phyloP scores from a whole-genome alignment of 2,888 invertebrate species.

The Isoperla grammatica region DNA sequence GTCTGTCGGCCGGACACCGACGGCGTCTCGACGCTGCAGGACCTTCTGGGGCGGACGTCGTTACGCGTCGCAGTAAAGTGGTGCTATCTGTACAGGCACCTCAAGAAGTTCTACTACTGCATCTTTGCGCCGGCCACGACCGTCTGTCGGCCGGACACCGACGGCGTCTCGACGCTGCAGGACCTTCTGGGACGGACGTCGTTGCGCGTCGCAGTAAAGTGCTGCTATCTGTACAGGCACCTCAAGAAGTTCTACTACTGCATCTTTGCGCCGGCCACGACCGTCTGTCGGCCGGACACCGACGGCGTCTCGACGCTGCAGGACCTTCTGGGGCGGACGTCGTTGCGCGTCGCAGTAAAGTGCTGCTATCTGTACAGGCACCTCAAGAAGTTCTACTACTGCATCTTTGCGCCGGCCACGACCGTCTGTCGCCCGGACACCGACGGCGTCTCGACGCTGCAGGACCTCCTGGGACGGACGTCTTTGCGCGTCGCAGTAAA shows the following conservation, averaged over 20 bases:
- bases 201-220: conserved; percentile 53
- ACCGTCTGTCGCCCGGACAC: conserved; percentile 54
- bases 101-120: conserved; percentile 58
- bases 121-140: conserved; percentile 53
- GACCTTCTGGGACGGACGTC: conserved; percentile 54
- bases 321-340: conserved; percentile 53
- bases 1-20: conserved; percentile 58
- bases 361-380: no score
- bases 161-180: conserved; percentile 57
- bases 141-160: conserved; percentile 55
- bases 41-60: conserved; percentile 53
- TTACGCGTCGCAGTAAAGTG: conserved; percentile 55
- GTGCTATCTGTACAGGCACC: no score
- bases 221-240: no score
- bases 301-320: conserved; percentile 59
- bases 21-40: conserved; percentile 55
- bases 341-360: conserved; percentile 54
- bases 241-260: conserved; percentile 60
- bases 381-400: conserved; percentile 58
- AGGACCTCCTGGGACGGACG: conserved; percentile 53
- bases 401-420: conserved; percentile 54
- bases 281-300: conserved; percentile 54
- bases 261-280: conserved; percentile 52
- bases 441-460: conserved; percentile 59
- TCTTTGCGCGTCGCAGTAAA: conserved; percentile 51